Evolutionary conservation across 2,113 vertebrate species (phyloP).

Genomic region (Aleadryas rufinucha): DNA sequence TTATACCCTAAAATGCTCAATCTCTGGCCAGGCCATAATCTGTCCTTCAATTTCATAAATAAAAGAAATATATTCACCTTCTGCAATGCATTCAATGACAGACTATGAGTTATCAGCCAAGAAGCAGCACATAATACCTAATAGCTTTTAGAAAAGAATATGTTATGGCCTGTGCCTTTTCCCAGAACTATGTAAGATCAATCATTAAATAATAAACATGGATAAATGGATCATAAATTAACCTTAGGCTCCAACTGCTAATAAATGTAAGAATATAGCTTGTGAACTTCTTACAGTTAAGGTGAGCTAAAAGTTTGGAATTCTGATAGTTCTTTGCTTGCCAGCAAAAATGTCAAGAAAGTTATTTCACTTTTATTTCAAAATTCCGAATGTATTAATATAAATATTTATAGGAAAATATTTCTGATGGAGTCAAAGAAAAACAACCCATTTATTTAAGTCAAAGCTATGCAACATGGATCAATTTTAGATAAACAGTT

Average conservation of each 20-base stretch:
- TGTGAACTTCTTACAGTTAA: conserved; percentile 32
- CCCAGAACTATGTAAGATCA: conserved; percentile 24
- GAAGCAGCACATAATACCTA: background rate
- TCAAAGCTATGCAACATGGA: conserved; percentile 50
- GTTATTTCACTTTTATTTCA: conserved; percentile 46
- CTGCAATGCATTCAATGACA: background rate
- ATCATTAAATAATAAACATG: conserved; percentile 54
- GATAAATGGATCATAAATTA: conserved; percentile 49
- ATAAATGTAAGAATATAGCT: conserved; percentile 4
- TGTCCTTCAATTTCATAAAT: background rate
- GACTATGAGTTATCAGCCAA: background rate
- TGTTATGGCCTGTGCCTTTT: background rate
- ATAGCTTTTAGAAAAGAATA: background rate
- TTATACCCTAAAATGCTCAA: background rate
- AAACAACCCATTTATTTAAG: conserved; percentile 60
- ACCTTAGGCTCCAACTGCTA: conserved; percentile 15
- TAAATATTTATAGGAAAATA: conserved; percentile 70
- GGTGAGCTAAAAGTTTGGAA: conserved; percentile 47
- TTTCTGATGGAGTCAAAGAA: conserved; percentile 65
- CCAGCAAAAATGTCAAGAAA: conserved; percentile 53
- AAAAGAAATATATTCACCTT: background rate
- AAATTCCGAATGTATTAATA: conserved; percentile 49
- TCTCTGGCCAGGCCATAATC: background rate
- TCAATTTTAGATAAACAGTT: conserved; percentile 68
- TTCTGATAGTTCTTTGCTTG: conserved; percentile 2